These are phyloP conservation scores for Motacilla tschutschensis DNA, from an alignment of 2,113 vertebrate species.

Conservation along the genomic window DNA sequence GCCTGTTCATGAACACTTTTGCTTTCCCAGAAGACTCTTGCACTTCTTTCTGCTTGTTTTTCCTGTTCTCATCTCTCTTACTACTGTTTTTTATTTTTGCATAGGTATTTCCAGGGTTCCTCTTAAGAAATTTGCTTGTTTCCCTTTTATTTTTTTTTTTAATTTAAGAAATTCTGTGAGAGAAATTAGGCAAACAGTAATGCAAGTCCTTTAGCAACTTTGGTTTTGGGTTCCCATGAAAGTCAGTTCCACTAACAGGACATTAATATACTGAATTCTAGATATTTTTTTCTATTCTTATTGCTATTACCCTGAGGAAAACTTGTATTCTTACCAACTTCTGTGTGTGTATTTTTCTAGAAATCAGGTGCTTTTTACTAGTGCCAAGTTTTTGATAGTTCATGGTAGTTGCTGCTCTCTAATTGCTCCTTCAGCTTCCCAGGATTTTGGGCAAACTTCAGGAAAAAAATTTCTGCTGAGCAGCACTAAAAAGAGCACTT, in stretches of 20 bases:
- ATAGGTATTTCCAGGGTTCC: background rate
- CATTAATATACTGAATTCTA: accelerated
- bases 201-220: background rate
- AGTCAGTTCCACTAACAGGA: background rate
- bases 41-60: background rate
- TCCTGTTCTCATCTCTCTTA: background rate
- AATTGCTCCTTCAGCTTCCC: background rate
- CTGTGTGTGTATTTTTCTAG: background rate
- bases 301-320: background rate
- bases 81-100: background rate
- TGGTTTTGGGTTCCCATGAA: background rate
- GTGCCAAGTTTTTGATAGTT: background rate
- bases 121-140: background rate
- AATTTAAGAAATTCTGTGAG: background rate
- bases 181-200: background rate
- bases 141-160: background rate
- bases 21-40: background rate
- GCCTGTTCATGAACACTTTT: background rate
- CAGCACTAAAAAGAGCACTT: background rate
- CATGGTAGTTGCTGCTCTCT: background rate
- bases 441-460: background rate
- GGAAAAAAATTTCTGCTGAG: background rate
- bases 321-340: background rate
- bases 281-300: background rate
- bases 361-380: background rate